Evolutionary conservation across 2,113 vertebrate species (phyloP), one percentile per base, ranked within the genome.

Genomic region (Neopipo cinnamomea): DNA sequence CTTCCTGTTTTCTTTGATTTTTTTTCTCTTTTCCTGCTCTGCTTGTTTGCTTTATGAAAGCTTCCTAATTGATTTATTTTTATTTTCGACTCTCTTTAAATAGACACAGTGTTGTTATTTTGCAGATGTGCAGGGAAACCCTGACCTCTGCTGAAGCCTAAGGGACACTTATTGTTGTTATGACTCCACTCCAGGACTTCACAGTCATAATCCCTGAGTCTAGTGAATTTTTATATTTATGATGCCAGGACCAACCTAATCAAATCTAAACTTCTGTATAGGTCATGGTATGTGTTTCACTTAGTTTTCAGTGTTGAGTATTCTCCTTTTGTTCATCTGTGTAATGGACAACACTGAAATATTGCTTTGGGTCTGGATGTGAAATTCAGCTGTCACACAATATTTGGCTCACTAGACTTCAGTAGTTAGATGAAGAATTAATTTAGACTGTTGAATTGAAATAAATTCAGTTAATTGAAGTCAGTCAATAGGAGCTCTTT

Each of bases 391-490:
- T 93, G 86, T 94, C 93, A 75, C 71, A 86, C 77, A 91, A 87
- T 81, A 91, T 95, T 96, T 95, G 84, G 15, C 76, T 96, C 61
- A 65, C 44, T 88, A 91, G 79, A 91, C 41, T 89, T 92, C 66
- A 81, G 58, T 35, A 81, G 24, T 91, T 91, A 85, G 47, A 81
- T 0, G 37, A 91, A 87, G 86, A 96, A 95, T 89, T 71, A 95
- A 93, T 95, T 95, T 83, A 78, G 63, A 70, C 71, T 85, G 77
- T 66, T 95, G 79, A 91, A 80, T 61, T 85, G 85, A 93, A 92
- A 96, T 93, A 46, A 93, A 94, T 96, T 91, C 80, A 91, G 72
- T 93, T 97, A 97, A 93, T 91, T 96, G 89, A 93, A 95, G 76
- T 84, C 74, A 95, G 85, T 95, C 87, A 93, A 90, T 74, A 88